Evolutionary conservation across 2,797 vertebrate genomes (phyloP).

Genomic region (Tenualosa ilisha): DNA sequence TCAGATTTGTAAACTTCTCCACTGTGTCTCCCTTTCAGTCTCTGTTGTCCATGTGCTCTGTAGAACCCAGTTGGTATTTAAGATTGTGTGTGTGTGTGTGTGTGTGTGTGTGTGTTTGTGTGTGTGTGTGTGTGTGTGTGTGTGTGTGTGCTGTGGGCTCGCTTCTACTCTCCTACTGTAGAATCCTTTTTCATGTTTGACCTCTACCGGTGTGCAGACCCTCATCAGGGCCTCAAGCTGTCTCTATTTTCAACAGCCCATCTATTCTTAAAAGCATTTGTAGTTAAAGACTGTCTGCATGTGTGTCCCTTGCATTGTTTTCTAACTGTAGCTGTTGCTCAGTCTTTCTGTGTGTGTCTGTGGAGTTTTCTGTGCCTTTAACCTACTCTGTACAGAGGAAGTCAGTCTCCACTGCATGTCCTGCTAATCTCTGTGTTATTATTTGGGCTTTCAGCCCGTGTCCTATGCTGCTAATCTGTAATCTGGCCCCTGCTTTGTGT

Average conservation of each 20-base stretch:
- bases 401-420: neutral
- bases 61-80: neutral
- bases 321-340: neutral
- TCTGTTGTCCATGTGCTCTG: neutral
- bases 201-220: neutral
- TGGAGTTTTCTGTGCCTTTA: neutral
- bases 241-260: neutral
- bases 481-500: conserved; percentile 53
- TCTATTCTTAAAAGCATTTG: neutral
- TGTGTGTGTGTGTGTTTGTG: no score
- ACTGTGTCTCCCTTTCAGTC: neutral
- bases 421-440: neutral
- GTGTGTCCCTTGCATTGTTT: neutral
- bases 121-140: no score
- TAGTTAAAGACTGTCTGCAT: neutral
- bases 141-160: no score
- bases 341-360: neutral
- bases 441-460: neutral
- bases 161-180: neutral
- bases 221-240: neutral
- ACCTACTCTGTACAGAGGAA: neutral
- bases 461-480: neutral
- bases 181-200: neutral
- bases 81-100: no score
- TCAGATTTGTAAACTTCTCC: neutral